phyloP scores from a whole-genome alignment of 2,113 vertebrate genomes.

The Sterrhoptilus dennistouni region DNA sequence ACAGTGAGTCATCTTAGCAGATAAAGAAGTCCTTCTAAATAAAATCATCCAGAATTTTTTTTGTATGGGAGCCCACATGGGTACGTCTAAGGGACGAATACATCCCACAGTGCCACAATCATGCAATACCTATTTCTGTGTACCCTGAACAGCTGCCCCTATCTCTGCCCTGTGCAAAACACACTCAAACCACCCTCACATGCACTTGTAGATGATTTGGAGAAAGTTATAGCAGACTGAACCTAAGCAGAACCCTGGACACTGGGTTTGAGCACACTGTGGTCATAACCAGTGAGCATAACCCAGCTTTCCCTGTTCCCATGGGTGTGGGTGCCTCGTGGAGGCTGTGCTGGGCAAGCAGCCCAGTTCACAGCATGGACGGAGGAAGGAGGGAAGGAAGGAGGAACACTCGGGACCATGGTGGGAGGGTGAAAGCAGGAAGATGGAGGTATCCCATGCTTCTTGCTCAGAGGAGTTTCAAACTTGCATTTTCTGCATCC shows the following conservation, averaged over 20 bases:
- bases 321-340: rapidly evolving
- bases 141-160: background rate
- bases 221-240: background rate
- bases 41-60: background rate
- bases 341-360: background rate
- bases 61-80: rapidly evolving
- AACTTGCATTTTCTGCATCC: background rate
- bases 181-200: background rate
- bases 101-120: background rate
- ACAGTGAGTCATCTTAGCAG: background rate
- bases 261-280: background rate
- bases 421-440: background rate
- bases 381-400: background rate
- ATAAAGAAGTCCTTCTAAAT: background rate
- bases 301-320: background rate
- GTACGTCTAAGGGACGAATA: background rate
- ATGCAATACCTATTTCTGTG: background rate
- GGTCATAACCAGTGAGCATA: background rate
- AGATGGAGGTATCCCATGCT: rapidly evolving
- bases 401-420: rapidly evolving
- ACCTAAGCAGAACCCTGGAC: background rate
- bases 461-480: background rate
- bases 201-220: background rate
- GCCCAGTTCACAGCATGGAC: rapidly evolving
- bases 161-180: background rate